Evolutionary conservation across 2,797 vertebrate species (phyloP).

Genomic region (Argyrosomus regius): DNA sequence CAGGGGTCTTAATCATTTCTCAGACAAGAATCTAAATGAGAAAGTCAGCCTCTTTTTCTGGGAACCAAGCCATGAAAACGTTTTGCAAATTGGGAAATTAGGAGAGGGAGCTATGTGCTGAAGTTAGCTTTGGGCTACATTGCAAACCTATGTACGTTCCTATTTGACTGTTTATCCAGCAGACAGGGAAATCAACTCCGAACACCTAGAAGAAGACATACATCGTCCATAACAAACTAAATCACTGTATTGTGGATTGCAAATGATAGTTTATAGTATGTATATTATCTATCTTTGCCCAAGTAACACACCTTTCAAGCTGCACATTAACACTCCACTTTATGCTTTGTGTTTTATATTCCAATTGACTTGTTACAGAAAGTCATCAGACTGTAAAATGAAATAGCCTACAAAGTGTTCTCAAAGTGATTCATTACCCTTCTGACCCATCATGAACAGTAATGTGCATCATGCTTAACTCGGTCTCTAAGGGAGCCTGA

Average conservation of each 20-base stretch:
- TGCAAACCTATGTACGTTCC: slow-evolving; percentile 19
- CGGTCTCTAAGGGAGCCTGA: slow-evolving; percentile 20
- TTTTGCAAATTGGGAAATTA: slow-evolving; percentile 57
- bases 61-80: slow-evolving; percentile 51
- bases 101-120: slow-evolving; percentile 33
- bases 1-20: slow-evolving; percentile 52
- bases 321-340: slow-evolving; percentile 9
- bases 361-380: slow-evolving; percentile 40
- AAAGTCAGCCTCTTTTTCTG: slow-evolving; percentile 41
- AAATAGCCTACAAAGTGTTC: slow-evolving; percentile 51
- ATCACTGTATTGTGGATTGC: neutral
- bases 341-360: slow-evolving; percentile 43
- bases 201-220: slow-evolving; percentile 16
- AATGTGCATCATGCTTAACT: slow-evolving; percentile 51
- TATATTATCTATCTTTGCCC: neutral
- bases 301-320: neutral
- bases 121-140: slow-evolving; percentile 30
- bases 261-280: neutral
- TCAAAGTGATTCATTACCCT: slow-evolving; percentile 55
- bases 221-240: neutral
- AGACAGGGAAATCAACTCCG: slow-evolving; percentile 29
- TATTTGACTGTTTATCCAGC: slow-evolving; percentile 17
- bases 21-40: slow-evolving; percentile 51
- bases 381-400: slow-evolving; percentile 58
- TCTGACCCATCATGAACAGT: slow-evolving; percentile 27